Base-by-base conservation (phyloP, 2,113 vertebrate genomes). In the Trichechus manatus region DNA sequence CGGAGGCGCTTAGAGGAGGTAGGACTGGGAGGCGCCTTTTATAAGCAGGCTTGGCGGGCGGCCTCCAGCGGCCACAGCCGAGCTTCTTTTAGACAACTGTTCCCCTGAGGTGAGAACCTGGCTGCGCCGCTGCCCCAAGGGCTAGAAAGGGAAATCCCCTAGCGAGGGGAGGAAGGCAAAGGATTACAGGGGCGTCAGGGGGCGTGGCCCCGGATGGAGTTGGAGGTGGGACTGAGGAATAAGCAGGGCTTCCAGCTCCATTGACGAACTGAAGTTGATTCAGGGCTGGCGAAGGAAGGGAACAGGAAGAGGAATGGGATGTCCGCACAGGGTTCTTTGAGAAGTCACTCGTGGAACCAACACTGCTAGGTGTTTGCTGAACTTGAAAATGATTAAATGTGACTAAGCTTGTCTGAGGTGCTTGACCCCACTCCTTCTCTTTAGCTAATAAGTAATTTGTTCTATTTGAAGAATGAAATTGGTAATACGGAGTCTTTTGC, bases 121-220 rank as follows among this genome's bases (percentile, higher is more conserved):
- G 72, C 82, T 47, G 56, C 20, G 25, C 79, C 2, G 72, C 74
- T 63, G 66, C 86, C 66, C 80, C 15, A 6, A 56, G 75, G 56
- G 56, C 89, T 89, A 29, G 63, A 84, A 86, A 92, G 87, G 93
- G 75, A 91, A 87, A 82, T 66, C 61, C n/a, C n/a, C 14, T n/a
- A 9, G 29, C 59, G 11, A 56, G 20, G 14, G 42, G 61, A 50
- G 77, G 63, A 77, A 81, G 63, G 59, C 75, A 33, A 64, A 22
- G 61, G 61, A n/a, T 20, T 6, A 9, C 44, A 22, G 29, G 36
- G 53, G 10, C 10, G 42, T 6, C 68, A 53, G 70, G 61, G 36
- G 61, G 31, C 74, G 27, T 86, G 75, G 75, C 72, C 33, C 14
- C 11, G 29, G 29, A 53, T 44, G 29, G 14, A 47, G 70, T 23